Base-by-base conservation (phyloP, 2,888 invertebrate genomes). In the Aspidiotus rigidus region DNA sequence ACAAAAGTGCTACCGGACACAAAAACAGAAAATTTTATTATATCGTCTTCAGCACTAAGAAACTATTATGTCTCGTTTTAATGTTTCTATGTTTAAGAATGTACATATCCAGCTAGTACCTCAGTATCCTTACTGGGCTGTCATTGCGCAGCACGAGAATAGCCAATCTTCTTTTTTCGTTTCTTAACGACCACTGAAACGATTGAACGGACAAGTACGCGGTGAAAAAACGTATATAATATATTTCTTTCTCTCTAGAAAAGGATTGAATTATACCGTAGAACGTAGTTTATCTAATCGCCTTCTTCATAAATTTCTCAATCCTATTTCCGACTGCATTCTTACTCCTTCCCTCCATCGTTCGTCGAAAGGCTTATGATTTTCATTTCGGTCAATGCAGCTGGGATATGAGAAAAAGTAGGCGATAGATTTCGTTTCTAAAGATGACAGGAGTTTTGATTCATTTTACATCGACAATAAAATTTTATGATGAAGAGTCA, bases 11-110 rank as follows among this genome's bases (percentile, higher is more conserved):
- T 28, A 28, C 28, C 28, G 28, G 28, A 28, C 28, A 28, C 28
- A 28, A 5, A 28, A 28, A 28, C 28, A 28, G n/a, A 63, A 54
- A 63, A 63, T 63, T 63, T 54, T 63, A 63, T 63, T 63, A 63
- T 63, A 63, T 63, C 17, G 63, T 63, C 63, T 28, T 28, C 53
- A 49, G 63, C 63, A 15, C 28, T 49, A 63, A 54, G 63, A 63
- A 63, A 54, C 63, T 54, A 63, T 63, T 63, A 63, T 54, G 63
- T 63, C 53, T 63, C 49, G 63, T 63, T 63, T 28, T 63, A 63
- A 63, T 63, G 63, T 63, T 63, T 63, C 63, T 54, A 54, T 53
- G 40, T 63, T 63, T 40, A 63, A 49, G 63, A 63, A 63, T 54
- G 54, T 63, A 53, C 28, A 28, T 28, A 28, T 28, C 28, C 5